Evolutionary conservation across 2,888 invertebrate genomes (phyloP), one percentile per base, ranked within the genome.

Genomic region (Antheraea yamamai): DNA sequence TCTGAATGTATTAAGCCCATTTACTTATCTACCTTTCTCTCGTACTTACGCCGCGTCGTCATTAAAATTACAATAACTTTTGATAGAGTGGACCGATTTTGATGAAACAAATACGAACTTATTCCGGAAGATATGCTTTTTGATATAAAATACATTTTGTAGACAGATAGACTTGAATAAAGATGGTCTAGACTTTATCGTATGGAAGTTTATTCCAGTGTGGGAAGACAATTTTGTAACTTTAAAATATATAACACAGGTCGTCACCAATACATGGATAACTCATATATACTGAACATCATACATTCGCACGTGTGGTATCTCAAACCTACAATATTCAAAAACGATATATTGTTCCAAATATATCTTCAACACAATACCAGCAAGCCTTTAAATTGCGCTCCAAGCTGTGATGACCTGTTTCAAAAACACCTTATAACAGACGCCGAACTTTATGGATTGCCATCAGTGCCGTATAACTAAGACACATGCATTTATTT

Each of bases 131-230:
- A n/a, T n/a, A n/a, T n/a, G n/a, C n/a, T n/a, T n/a, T n/a, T n/a
- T n/a, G n/a, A n/a, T n/a, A n/a, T n/a, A n/a, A n/a, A n/a, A n/a
- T n/a, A n/a, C n/a, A n/a, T 30, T 30, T 30, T 55, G 55, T 55
- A 55, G 18, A 3, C 2, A 18, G 18, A 18, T 3, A n/a, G n/a
- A n/a, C n/a, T n/a, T n/a, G n/a, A n/a, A n/a, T 4, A 55, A 55
- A 18, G 18, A 18, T 18, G 18, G 6, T 18, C 55, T 18, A 55
- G 18, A 18, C 4, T 55, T 55, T 64, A 26, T 2, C 12, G 14
- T 3, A 64, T 55, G 72, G 72, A 73, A 55, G 35, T 73, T 73
- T 26, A 55, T 55, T 16, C 72, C 72, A 26, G 16, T 52, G 16
- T 73, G 72, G 72, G 55, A 73, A 18, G 35, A 47, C 55, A 73